Evolutionary conservation across 2,113 vertebrate species (phyloP).

Genomic region (Butorides virescens): DNA sequence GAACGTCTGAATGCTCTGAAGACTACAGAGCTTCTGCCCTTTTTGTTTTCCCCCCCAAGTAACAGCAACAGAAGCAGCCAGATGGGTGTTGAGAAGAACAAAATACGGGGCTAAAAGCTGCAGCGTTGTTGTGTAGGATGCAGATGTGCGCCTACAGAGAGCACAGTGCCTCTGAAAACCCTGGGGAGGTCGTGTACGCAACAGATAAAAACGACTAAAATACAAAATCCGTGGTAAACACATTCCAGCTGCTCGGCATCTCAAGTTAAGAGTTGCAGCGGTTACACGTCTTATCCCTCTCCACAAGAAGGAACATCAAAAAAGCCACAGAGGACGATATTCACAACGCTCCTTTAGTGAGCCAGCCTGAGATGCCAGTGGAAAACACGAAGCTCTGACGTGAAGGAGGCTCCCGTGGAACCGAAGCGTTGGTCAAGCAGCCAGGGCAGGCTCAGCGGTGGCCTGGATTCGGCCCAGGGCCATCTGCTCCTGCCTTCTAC

Average conservation of each 20-base stretch:
- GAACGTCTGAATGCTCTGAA: background rate
- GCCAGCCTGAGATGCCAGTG: background rate
- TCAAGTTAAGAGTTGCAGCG: background rate
- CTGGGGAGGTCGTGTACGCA: background rate
- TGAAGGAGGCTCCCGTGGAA: background rate
- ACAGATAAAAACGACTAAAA: background rate
- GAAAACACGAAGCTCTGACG: background rate
- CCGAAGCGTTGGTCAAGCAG: background rate
- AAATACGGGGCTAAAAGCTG: background rate
- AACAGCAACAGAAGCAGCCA: background rate
- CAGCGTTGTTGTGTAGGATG: background rate
- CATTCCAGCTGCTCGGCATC: background rate
- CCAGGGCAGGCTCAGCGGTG: background rate
- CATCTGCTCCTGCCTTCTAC: background rate
- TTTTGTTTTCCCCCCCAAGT: background rate
- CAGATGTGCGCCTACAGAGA: background rate
- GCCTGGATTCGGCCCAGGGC: accelerated
- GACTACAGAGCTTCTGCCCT: background rate
- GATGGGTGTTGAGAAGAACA: background rate
- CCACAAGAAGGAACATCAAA: background rate
- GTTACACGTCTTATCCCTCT: background rate
- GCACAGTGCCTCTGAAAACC: background rate
- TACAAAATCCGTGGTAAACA: background rate
- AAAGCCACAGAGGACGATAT: background rate
- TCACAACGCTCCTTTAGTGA: background rate